These are phyloP conservation scores for Macaca nemestrina DNA, from an alignment of 2,113 vertebrate species.

Conservation along the genomic window DNA sequence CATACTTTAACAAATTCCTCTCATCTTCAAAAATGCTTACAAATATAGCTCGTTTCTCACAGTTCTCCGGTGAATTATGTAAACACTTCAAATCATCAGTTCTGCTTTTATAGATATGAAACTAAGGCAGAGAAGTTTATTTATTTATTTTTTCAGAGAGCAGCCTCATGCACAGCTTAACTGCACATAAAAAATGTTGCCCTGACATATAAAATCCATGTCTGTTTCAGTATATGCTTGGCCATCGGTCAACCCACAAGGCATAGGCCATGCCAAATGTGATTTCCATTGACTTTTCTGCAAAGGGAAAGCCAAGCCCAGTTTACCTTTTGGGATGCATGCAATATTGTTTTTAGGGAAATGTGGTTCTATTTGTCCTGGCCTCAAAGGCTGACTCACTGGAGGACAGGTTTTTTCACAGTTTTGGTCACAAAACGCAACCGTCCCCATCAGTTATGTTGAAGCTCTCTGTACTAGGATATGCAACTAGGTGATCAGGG, in stretches of 20 bases:
- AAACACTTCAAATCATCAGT: constrained; percentile 39
- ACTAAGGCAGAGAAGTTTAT: not conserved
- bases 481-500: not conserved
- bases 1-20: not conserved
- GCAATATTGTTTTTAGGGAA: constrained; percentile 49
- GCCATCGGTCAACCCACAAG: not conserved
- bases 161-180: not conserved
- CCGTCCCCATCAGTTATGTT: not conserved
- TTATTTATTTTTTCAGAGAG: not conserved
- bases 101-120: constrained; percentile 46
- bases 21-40: constrained; percentile 57
- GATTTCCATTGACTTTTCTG: constrained; percentile 40
- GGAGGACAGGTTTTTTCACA: constrained; percentile 40
- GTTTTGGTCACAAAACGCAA: not conserved
- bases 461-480: not conserved
- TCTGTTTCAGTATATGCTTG: constrained; percentile 9
- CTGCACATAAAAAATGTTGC: constrained; percentile 10
- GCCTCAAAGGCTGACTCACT: constrained; percentile 26
- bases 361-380: constrained; percentile 54
- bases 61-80: not conserved
- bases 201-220: not conserved
- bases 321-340: constrained; percentile 11
- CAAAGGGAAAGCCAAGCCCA: constrained; percentile 36
- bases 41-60: constrained; percentile 56
- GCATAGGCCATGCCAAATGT: constrained; percentile 36